Base-by-base conservation (phyloP, 2,888 invertebrate genomes). In the Gymnocheta viridis region DNA sequence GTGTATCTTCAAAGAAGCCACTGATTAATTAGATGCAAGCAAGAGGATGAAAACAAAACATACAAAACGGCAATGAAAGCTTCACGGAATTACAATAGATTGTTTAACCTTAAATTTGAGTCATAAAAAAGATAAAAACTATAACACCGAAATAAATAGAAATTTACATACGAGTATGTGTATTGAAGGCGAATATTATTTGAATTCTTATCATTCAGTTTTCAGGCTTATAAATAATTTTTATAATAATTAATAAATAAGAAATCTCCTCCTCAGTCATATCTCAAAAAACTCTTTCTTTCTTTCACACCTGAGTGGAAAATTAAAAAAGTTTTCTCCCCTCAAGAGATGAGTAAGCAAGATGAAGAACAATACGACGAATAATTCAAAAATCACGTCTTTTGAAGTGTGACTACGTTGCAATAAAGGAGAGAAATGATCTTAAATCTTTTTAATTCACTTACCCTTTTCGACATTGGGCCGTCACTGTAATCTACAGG, bases 401-500 rank as follows among this genome's bases (percentile, higher is more conserved):
- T 32, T 22, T 22, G 19, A 41, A 24, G 17, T 73, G 6, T 35
- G 2, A 5, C 32, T 38, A 35, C 4, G 38, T 35, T 22, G 9
- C 58, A 3, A n/a, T 7, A 19, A 38, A 62, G 27, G 24, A 51
- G 10, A 29, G 12, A n/a, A n/a, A 29, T 32, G 2, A 2, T 38
- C 4, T 38, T 10, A n/a, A n/a, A n/a, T 5, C 5, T 29, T 38
- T 58, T 41, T 10, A 51, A 29, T 19, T 14, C 22, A 87, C 96
- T 94, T 93, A 98, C 97, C 93, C 97, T 94, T 90, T 96, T 93
- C n/a, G 97, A 97, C 91, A 95, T 94, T 72, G 94, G 95, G 88
- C 95, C 95, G 88, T 95, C 94, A 32, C 97, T 97, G 92, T 98
- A 98, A 93, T 98, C 98, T 29, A 98, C 98, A 0, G 98, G 98